Base-by-base conservation (phyloP, 2,113 vertebrate species). In the Bungarus multicinctus region DNA sequence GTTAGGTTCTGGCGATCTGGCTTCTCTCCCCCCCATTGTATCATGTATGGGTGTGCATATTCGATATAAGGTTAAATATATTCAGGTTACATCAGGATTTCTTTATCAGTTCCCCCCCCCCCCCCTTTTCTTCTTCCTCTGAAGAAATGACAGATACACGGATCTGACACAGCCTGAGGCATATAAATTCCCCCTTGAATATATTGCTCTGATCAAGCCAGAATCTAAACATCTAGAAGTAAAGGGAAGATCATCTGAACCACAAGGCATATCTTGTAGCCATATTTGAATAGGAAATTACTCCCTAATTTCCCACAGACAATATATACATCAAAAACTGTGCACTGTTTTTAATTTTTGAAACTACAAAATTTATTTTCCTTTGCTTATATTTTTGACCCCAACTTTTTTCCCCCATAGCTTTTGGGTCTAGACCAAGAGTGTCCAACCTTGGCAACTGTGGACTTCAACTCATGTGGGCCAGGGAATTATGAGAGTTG, bases 341-440 rank as follows among this genome's bases (percentile, higher is more conserved):
- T 47, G 54, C 64, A 74, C 93, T 93, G 0, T 69, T 90, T 74
- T 74, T 18, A 74, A 34, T 74, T 74, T 74, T 74, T 74, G 16
- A 39, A 39, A 39, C 1, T 5, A 74, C 14, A 34, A 34, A 9
- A 9, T 50, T 50, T 45, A 34, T 16, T 7, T 34, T 92, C 93
- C 93, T 0, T 25, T 87, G 30, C 94, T n/a, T 20, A 9, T 34
- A 53, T 22, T 20, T 53, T 55, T 34, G 34, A 18, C 25, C 95
- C 85, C 45, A 94, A 54, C 50, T 91, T 54, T 95, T 95, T 89
- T 95, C 95, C 50, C 50, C 50, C 81, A 92, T 96, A 93, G 92
- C 58, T 95, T 97, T 96, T 91, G 12, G 43, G 9, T 93, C 87
- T 93, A 58, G 54, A 20, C 3, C 10, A 64, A 64, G 3, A 64